phyloP scores from a whole-genome alignment of 1,140 invertebrate genomes.

The Anastatus disparis region DNA sequence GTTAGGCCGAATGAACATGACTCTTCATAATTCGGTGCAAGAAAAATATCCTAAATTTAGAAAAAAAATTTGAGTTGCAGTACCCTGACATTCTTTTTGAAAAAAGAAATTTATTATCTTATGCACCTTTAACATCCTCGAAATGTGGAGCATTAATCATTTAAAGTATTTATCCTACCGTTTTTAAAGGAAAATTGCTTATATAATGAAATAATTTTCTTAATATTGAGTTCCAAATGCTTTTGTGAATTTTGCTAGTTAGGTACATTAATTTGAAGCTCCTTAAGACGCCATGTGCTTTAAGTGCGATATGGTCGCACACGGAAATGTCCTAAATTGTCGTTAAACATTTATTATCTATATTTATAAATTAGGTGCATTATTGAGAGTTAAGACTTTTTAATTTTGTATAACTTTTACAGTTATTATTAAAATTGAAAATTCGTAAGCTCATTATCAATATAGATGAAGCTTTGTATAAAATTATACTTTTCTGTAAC shows the following conservation, averaged over 20 bases:
- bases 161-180: constrained; percentile 15
- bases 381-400: constrained; percentile 39
- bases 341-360: constrained; percentile 32
- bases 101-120: no score
- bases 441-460: constrained; percentile 34
- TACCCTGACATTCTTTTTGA: no score
- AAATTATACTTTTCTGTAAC: constrained; percentile 35
- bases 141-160: constrained; percentile 19
- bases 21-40: no score
- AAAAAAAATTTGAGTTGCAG: no score
- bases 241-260: constrained; percentile 33
- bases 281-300: constrained; percentile 15
- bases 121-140: constrained; percentile 6
- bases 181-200: constrained; percentile 19
- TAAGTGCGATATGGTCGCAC: constrained; percentile 16
- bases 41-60: no score
- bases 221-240: constrained; percentile 38
- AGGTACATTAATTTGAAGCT: constrained; percentile 38
- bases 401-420: constrained; percentile 42
- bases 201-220: constrained; percentile 19
- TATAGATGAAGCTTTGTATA: constrained; percentile 32
- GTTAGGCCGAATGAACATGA: no score
- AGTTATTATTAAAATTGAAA: constrained; percentile 37
- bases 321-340: constrained; percentile 23
- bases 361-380: constrained; percentile 37